Evolutionary conservation across 2,113 vertebrate genomes (phyloP), one percentile per base, ranked within the genome.

Genomic region (Elephas maximus): DNA sequence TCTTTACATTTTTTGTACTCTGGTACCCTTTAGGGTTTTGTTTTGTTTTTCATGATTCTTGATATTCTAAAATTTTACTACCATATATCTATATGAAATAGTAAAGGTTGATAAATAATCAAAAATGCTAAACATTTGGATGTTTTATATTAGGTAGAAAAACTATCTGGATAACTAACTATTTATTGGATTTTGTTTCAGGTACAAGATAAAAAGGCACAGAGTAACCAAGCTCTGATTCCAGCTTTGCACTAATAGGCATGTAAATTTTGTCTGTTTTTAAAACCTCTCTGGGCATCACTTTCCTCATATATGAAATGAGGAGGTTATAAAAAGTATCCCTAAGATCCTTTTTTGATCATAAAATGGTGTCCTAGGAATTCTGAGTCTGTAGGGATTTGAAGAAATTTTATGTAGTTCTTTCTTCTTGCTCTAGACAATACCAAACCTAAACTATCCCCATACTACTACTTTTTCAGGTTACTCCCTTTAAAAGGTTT

Each of bases 401-500:
- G 26, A 14, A 69, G 63, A 76, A 2, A 4, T 82, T 78, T 82
- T 30, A 11, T 17, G 18, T 8, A 1, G 9, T 17, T 44, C 67
- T 63, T 77, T 71, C 65, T 45, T 88, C 9, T 62, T 86, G 57
- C 63, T 88, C 65, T 69, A 90, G 67, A 79, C 18, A 57, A 41
- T 41, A 91, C 53, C 0, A 1, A 44, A 48, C 18, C 45, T 84
- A 67, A 96, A 85, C 1, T 1, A 24, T 48, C 11, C 76, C 84
- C 28, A 1, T 60, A 11, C 45, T 76, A 23, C 44, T 87, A 24
- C 33, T 88, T 92, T 6, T 45, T 30, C 90, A 11, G 88, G 14
- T 33, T 48, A 81, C 57, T 91, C 90, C 24, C 17, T 14, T 83
- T 57, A 90, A 88, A 60, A 30, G 21, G 90, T 82, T 97, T 94